phyloP scores from a whole-genome alignment of 1,140 invertebrate species.

The Bathynomus jamesi region DNA sequence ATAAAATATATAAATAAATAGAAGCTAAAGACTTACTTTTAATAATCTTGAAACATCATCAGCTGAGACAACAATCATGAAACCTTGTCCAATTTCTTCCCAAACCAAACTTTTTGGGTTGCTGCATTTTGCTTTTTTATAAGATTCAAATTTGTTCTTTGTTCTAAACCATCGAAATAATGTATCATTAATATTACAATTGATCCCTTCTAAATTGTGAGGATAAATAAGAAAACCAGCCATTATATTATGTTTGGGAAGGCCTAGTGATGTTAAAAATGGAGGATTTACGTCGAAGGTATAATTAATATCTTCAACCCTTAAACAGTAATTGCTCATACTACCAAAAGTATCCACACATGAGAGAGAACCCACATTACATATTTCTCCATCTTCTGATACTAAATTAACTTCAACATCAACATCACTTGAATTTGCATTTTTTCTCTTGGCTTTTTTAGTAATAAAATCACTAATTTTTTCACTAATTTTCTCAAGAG shows the following conservation, averaged over 20 bases:
- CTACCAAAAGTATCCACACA: neutral
- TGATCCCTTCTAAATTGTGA: neutral
- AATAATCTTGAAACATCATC: neutral
- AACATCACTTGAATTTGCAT: neutral
- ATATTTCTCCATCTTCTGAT: neutral
- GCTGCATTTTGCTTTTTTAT: neutral
- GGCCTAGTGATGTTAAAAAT: neutral
- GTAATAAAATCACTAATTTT: neutral
- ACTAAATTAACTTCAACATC: neutral
- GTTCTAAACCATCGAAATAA: neutral
- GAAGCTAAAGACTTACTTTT: too few relatives aligned
- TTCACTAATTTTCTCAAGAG: neutral
- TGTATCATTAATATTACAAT: neutral
- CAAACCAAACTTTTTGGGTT: neutral
- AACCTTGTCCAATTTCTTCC: neutral
- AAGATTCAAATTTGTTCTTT: neutral
- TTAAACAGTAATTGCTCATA: neutral
- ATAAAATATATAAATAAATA: too few relatives aligned
- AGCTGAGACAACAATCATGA: neutral
- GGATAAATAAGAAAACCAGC: neutral
- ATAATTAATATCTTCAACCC: neutral
- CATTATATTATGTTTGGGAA: neutral
- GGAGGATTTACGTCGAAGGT: neutral
- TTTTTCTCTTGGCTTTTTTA: neutral
- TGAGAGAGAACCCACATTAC: neutral